Evolutionary conservation across 1,140 invertebrate species (phyloP), one percentile per base, ranked within the genome.

Genomic region (Aphidius ervi): DNA sequence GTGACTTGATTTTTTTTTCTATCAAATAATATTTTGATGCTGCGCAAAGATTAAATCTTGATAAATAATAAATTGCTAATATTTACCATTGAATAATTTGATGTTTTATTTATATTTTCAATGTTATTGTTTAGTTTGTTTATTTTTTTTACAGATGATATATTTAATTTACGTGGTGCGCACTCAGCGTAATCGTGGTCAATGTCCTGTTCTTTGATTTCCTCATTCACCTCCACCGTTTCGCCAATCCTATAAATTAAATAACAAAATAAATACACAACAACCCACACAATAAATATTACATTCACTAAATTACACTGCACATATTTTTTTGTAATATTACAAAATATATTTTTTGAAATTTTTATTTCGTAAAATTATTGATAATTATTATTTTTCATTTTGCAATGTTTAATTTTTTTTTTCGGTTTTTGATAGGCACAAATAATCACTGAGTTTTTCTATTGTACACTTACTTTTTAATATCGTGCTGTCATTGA

Each of bases 401-500:
- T 37, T 10, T 16, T 20, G 7, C 20, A 20, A 49, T 8, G 8
- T 31, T 23, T 20, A n/a, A 49, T 49, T 4, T 20, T 49, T 49
- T 4, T 23, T 7, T 49, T 8, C 5, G 6, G 5, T 5, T 20
- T 3, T 10, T 8, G 9, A 46, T 16, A 56, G 45, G 16, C 47
- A 50, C 46, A 31, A 43, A 9, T 9, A 39, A 47, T 4, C 4
- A 31, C 23, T 31, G 23, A 31, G 4, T 31, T 31, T 31, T 31
- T 31, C 23, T 3, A 31, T 31, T 3, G 23, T 31, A 3, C 23
- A 31, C 23, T 31, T 31, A 31, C 20, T 31, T 31, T 45, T 20
- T 56, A 59, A 63, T 50, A 59, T 63, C 62, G 48, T 54, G 46
- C 40, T 52, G 50, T 54, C 63, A 64, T 64, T 56, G 52, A 37